A percentile compares a stretch with the other conserved stretches of the same genome.
Conservation (phyloP, 1,140 invertebrate species). For the Diuraphis noxia region DNA sequence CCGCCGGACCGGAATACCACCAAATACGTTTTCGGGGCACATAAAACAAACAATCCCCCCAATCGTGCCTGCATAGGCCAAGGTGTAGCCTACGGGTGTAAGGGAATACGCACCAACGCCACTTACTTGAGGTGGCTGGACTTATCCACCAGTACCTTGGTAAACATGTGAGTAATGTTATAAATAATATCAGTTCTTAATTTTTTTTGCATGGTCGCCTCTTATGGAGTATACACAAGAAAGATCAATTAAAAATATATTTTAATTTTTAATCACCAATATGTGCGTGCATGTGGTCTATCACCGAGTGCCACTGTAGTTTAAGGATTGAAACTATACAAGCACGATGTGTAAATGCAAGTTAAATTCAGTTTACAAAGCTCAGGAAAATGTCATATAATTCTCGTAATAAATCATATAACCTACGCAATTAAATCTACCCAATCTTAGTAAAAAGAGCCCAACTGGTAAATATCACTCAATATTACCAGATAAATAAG, state of each 20-base stretch:
- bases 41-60: too few species aligned
- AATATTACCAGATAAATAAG: neutral
- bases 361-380: neutral
- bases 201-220: neutral
- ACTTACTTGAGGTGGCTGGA: too few species aligned
- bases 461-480: neutral
- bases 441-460: neutral
- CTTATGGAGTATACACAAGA: neutral
- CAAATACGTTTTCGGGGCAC: too few species aligned
- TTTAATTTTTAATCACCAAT: neutral
- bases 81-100: too few species aligned
- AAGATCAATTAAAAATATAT: slow-evolving; percentile 11
- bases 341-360: neutral
- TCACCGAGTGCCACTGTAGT: neutral
- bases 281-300: neutral
- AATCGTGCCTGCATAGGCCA: too few species aligned
- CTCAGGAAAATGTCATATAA: too few species aligned
- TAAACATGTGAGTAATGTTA: neutral
- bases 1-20: too few species aligned
- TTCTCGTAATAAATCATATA: neutral
- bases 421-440: neutral
- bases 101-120: too few species aligned
- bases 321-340: neutral
- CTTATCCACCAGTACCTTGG: too few species aligned
- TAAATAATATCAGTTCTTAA: neutral